Percentiles rank a stretch among this genome's conserved stretches.
These are phyloP conservation scores for Mystacides longicornis DNA, from an alignment of 2,888 invertebrate genomes.

Conservation along the genomic window DNA sequence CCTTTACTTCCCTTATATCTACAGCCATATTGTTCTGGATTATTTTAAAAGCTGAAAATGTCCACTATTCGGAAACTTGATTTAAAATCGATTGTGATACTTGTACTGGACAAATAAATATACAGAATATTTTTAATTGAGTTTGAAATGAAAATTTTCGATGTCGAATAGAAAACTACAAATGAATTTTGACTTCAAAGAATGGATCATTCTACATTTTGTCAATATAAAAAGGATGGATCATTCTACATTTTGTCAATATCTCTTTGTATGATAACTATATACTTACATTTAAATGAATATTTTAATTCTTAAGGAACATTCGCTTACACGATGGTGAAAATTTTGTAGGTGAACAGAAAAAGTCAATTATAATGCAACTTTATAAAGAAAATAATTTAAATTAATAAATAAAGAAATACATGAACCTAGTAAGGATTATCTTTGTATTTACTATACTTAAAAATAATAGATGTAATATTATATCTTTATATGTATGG, in stretches of 20 bases:
- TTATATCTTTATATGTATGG: neutral
- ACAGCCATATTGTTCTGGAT: too few species aligned
- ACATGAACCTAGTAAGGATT: conserved; percentile 3
- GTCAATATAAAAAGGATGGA: neutral
- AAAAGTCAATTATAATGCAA: conserved; percentile 26
- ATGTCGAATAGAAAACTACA: too few species aligned
- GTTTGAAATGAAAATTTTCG: too few species aligned
- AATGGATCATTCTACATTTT: neutral
- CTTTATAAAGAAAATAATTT: too few species aligned
- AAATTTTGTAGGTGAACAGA: conserved; percentile 23
- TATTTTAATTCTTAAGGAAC: neutral
- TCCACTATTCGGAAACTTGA: too few species aligned
- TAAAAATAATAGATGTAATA: neutral
- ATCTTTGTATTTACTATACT: conserved; percentile 7
- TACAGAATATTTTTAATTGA: too few species aligned
- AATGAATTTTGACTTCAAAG: too few species aligned
- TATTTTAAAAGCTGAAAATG: too few species aligned
- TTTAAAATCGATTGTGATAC: too few species aligned
- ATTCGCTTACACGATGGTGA: conserved; percentile 24
- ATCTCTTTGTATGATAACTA: neutral
- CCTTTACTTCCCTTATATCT: too few species aligned
- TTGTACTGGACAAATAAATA: too few species aligned
- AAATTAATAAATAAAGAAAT: conserved; percentile 18
- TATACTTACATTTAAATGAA: neutral
- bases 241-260: neutral